Evolutionary conservation across 2,113 vertebrate genomes (phyloP).

Genomic region (Paradisaea rubra): DNA sequence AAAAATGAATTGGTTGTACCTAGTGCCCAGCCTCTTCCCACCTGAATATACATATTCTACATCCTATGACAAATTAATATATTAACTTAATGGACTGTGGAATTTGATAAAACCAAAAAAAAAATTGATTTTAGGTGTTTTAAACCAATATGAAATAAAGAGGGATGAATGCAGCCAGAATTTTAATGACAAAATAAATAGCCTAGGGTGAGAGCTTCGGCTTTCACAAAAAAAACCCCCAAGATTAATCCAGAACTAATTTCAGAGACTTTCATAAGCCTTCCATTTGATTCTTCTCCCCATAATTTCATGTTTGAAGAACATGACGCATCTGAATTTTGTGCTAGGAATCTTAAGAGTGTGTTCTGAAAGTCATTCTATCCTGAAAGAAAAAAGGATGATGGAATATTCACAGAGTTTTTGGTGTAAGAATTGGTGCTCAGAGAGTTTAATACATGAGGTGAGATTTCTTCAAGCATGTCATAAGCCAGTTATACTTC

Average conservation of each 20-base stretch:
- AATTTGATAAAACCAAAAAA: not conserved
- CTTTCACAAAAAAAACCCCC: not conserved
- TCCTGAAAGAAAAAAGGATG: not conserved
- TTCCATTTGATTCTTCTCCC: not conserved
- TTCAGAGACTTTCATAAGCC: not conserved
- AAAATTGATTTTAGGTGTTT: not conserved
- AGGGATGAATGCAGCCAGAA: not conserved
- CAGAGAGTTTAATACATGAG: not conserved
- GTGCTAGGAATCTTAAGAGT: not conserved
- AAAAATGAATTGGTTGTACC: conserved; percentile 9
- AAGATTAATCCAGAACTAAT: not conserved
- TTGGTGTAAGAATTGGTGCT: not conserved
- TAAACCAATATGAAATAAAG: not conserved
- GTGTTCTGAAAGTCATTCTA: not conserved
- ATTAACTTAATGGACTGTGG: not conserved
- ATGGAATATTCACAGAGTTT: not conserved
- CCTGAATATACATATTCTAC: not conserved
- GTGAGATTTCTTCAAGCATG: not conserved
- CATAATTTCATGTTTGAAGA: not conserved
- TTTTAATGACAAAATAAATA: not conserved
- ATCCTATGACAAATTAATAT: not conserved
- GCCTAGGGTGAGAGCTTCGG: not conserved
- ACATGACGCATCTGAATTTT: not conserved
- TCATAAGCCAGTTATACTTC: not conserved
- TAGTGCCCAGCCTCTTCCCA: not conserved